Percentiles rank a stretch among this genome's conserved stretches.
These are phyloP conservation scores for Atethmia centrago DNA, from an alignment of 2,888 invertebrate genomes.

Conservation along the genomic window DNA sequence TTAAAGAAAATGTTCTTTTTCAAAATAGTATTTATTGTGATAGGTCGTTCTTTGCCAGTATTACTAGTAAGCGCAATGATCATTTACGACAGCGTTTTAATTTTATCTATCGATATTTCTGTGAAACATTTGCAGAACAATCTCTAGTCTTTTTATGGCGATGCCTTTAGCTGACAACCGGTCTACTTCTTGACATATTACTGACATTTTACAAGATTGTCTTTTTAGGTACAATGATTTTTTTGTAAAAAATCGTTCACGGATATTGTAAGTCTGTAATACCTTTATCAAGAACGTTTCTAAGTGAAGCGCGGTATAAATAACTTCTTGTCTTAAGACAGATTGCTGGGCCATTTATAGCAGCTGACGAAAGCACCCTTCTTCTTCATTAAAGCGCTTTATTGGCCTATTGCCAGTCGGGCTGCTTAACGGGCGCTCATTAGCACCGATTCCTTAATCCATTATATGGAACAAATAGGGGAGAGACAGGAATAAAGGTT, in stretches of 20 bases:
- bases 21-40: too few species aligned
- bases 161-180: slow-evolving; percentile 10
- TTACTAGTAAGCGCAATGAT: too few species aligned
- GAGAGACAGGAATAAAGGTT: background rate
- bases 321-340: slow-evolving; percentile 28
- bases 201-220: background rate
- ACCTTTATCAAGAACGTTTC: background rate
- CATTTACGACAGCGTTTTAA: background rate
- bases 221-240: background rate
- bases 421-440: slow-evolving; percentile 49
- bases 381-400: slow-evolving; percentile 59
- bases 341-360: slow-evolving; percentile 47
- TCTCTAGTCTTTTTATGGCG: background rate
- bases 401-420: slow-evolving; percentile 54
- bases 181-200: slow-evolving; percentile 10
- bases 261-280: background rate
- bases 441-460: slow-evolving; percentile 44
- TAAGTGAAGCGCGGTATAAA: slow-evolving; percentile 35
- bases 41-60: background rate
- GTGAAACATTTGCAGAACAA: slow-evolving; percentile 8
- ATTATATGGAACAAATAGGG: background rate
- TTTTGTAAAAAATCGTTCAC: background rate
- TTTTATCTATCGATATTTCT: slow-evolving; percentile 20
- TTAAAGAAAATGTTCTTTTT: background rate
- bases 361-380: slow-evolving; percentile 54